Percentiles rank a stretch among this genome's conserved stretches.
These are phyloP conservation scores for Bradypodion pumilum DNA, from an alignment of 2,797 vertebrate genomes.

Conservation along the genomic window DNA sequence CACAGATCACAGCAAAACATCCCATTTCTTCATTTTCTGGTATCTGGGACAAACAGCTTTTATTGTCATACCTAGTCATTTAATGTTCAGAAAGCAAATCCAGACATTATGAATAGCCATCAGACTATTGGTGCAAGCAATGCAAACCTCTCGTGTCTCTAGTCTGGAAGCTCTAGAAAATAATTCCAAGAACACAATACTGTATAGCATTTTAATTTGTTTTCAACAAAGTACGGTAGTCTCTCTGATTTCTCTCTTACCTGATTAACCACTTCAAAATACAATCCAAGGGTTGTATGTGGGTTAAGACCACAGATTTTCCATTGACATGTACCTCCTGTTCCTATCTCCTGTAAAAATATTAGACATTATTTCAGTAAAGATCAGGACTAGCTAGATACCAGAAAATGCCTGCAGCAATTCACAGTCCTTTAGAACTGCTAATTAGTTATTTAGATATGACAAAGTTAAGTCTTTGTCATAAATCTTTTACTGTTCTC, in stretches of 20 bases:
- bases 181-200: slow-evolving; percentile 8
- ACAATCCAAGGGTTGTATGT: slow-evolving; percentile 90
- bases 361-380: slow-evolving; percentile 23
- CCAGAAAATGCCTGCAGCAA: not conserved
- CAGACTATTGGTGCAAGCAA: slow-evolving; percentile 10
- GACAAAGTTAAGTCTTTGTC: not conserved
- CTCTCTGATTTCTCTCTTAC: slow-evolving; percentile 72
- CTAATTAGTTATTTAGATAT: not conserved
- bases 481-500: not conserved
- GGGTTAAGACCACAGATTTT: slow-evolving; percentile 95
- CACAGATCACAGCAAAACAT: not conserved
- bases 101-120: not conserved
- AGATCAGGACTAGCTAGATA: not conserved
- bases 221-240: not conserved
- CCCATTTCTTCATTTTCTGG: not conserved
- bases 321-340: slow-evolving; percentile 95
- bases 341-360: slow-evolving; percentile 90
- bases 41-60: not conserved
- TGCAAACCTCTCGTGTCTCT: not conserved
- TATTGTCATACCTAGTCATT: not conserved
- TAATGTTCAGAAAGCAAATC: not conserved
- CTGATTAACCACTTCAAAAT: slow-evolving; percentile 98
- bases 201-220: fast-evolving
- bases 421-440: not conserved
- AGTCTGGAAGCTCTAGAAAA: not conserved